Evolutionary conservation across 2,113 vertebrate genomes (phyloP), one percentile per base, ranked within the genome.

Genomic region (Hassar affinis): DNA sequence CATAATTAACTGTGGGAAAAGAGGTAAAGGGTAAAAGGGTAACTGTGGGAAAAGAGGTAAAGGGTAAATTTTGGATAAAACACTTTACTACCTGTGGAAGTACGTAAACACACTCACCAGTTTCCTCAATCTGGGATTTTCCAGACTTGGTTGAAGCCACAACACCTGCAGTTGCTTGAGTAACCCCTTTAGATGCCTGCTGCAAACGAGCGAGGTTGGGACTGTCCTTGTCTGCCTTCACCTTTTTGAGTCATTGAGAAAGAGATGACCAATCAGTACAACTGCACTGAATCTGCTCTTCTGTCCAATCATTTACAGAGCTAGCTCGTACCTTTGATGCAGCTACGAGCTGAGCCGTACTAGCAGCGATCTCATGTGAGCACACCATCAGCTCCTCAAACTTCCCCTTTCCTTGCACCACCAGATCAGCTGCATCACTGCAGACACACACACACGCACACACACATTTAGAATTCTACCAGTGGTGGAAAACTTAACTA

Each of bases 301-400:
- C 3, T 17, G 2, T 35, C 27, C 35, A 20, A 54, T 25, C 5
- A 56, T 56, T 14, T 35, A 33, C 27, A 54, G 33, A 56, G 0
- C 14, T 38, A 2, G 51, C 1, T 14, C 27, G 78, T 90, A 98
- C 98, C 96, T 98, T 99, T 62, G 98, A 99, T 9, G 97, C 98
- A 49, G 98, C 98, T 57, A 99, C 98, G 0, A 99, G 95, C 87
- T 99, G 98, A 0, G 97, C 98, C 0, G 98, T 99, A 91, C 98
- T 99, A 75, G 97, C 98, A 0, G 98, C 97, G 0, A 99, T 99
- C 92, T 99, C 98, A 33, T 93, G 97, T 0, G 98, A 99, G 88
- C 97, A 99, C 71, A 98, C 98, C 96, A 99, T 97, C 59, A 99
- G 90, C 91, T 99, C 97, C 92, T 99, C 97, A 0, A 97, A 99